A percentile compares a stretch with the other conserved stretches of the same genome.
phyloP scores from a whole-genome alignment of 2,113 vertebrate species.

The Microtus pennsylvanicus region DNA sequence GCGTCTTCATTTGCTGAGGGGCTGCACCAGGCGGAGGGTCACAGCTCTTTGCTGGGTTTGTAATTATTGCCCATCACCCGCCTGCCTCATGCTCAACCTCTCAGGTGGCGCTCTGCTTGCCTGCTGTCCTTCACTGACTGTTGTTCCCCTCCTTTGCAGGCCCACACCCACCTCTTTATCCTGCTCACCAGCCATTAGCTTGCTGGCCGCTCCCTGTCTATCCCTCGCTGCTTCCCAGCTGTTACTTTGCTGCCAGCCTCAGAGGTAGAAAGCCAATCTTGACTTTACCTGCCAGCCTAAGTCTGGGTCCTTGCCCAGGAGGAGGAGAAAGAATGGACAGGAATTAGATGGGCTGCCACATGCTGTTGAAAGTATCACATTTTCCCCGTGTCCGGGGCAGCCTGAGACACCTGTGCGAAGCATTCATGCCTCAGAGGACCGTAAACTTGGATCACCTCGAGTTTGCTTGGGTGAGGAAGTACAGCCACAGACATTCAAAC shows the following conservation, averaged over 20 bases:
- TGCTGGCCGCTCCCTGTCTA: slow-evolving; percentile 34
- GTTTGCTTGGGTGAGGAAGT: slow-evolving; percentile 27
- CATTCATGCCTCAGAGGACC: slow-evolving; percentile 9
- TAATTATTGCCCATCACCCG: not conserved
- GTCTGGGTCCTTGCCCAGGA: slow-evolving; percentile 41
- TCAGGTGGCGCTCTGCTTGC: not conserved
- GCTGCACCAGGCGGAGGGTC: fast-evolving
- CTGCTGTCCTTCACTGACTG: not conserved
- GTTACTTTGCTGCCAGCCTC: not conserved
- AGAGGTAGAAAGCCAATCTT: not conserved
- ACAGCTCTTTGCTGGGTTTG: not conserved
- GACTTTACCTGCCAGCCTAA: slow-evolving; percentile 69
- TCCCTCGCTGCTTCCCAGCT: slow-evolving; percentile 64
- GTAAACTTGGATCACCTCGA: not conserved
- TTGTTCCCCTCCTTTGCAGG: slow-evolving; percentile 47
- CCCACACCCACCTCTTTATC: not conserved
- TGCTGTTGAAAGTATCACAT: slow-evolving; percentile 52
- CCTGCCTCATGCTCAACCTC: not conserved
- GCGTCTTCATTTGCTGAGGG: not conserved
- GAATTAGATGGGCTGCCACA: slow-evolving; percentile 70
- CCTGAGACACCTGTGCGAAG: not conserved
- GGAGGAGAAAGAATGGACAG: slow-evolving; percentile 45
- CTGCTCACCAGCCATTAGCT: slow-evolving; percentile 8
- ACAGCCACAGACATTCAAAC: not conserved
- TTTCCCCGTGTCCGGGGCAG: not conserved